Conservation (phyloP, 1,140 invertebrate species). For the Seison nebaliae region DNA sequence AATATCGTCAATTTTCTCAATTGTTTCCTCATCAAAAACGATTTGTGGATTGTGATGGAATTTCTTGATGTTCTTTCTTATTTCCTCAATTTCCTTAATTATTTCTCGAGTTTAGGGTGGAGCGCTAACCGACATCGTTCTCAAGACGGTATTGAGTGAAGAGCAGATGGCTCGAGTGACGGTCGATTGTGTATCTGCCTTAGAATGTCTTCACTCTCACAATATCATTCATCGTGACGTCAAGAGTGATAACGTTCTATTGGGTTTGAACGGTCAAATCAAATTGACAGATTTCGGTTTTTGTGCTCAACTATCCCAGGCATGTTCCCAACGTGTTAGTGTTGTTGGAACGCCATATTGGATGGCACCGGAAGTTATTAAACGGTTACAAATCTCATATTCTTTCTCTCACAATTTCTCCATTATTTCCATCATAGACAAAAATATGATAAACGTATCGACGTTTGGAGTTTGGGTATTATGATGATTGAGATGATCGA, state of each 20-base stretch:
- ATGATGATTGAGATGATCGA: conserved; percentile 30
- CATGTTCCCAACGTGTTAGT: conserved; percentile 22
- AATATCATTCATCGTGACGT: conserved; percentile 20
- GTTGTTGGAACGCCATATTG: conserved; percentile 30
- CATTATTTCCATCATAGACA: conserved; percentile 14
- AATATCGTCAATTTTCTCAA: conserved; percentile 33
- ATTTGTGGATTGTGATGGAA: conserved; percentile 36
- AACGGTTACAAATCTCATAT: conserved; percentile 10
- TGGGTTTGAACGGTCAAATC: conserved; percentile 22
- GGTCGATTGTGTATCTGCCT: conserved; percentile 51
- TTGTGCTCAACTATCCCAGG: conserved; percentile 25
- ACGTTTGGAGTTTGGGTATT: conserved; percentile 28
- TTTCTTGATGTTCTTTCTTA: no score
- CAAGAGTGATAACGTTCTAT: conserved; percentile 30
- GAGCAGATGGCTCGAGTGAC: conserved; percentile 23
- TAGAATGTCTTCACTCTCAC: conserved; percentile 24
- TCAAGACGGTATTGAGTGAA: conserved; percentile 33
- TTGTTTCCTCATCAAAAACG: conserved; percentile 18
- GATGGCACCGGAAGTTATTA: conserved; percentile 23
- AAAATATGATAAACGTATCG: conserved; percentile 27
- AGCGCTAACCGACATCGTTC: conserved; percentile 33
- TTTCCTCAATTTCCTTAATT: background rate
- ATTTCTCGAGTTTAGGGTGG: conserved; percentile 22
- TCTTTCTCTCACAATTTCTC: background rate
- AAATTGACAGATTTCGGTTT: conserved; percentile 30